Percentiles rank a stretch among this genome's conserved stretches.
Evolutionary conservation across 2,113 vertebrate species (phyloP).

Genomic region (Apeltes quadracus): DNA sequence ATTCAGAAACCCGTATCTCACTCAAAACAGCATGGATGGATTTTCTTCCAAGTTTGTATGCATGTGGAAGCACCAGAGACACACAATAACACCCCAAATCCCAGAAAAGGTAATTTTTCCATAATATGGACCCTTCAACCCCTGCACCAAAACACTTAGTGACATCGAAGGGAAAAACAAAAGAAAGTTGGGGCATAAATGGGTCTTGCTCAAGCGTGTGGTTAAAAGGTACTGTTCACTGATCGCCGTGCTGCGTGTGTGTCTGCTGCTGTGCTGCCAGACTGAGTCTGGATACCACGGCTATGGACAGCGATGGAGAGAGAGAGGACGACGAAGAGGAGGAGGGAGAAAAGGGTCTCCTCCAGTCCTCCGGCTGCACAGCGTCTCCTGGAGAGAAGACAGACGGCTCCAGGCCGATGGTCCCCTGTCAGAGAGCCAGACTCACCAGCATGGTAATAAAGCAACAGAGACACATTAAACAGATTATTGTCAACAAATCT

Average conservation of each 20-base stretch:
- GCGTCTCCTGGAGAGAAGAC: slow-evolving; percentile 51
- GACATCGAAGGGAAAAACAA: slow-evolving; percentile 3
- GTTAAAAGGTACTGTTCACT: neutral
- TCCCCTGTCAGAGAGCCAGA: slow-evolving; percentile 17
- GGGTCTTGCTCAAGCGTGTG: neutral
- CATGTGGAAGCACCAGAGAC: too few relatives aligned
- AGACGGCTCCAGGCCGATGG: slow-evolving; percentile 17
- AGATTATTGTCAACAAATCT: neutral
- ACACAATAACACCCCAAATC: too few relatives aligned
- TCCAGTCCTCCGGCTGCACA: slow-evolving; percentile 56
- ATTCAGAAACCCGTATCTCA: too few relatives aligned
- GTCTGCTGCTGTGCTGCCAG: slow-evolving; percentile 65
- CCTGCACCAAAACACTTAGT: neutral
- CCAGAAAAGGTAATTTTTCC: too few relatives aligned
- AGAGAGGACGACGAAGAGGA: slow-evolving; percentile 68
- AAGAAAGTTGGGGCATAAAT: neutral
- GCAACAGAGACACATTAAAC: neutral
- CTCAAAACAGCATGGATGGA: too few relatives aligned
- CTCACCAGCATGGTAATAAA: slow-evolving; percentile 29
- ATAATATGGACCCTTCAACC: too few relatives aligned
- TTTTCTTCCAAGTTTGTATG: too few relatives aligned
- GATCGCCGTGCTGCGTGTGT: neutral
- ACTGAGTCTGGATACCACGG: slow-evolving; percentile 83
- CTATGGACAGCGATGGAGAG: slow-evolving; percentile 82
- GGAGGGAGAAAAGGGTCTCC: slow-evolving; percentile 56